Evolutionary conservation across 2,888 invertebrate species (phyloP).

Genomic region (Melikaiella ostensackeni): DNA sequence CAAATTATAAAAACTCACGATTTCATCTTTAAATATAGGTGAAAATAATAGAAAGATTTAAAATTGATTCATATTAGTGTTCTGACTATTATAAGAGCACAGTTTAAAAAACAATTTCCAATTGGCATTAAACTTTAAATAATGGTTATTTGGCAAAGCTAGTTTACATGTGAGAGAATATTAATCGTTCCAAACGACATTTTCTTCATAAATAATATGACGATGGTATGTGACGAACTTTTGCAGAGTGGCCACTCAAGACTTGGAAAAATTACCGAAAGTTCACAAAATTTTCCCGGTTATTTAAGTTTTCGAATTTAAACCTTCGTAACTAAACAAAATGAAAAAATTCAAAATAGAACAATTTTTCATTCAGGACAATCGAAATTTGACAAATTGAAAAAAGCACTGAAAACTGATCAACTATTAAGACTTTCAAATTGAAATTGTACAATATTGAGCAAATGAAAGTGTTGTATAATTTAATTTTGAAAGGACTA

Average conservation of each 20-base stretch:
- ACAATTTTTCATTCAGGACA: too few species aligned
- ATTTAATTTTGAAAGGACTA: too few species aligned
- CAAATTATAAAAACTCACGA: background rate
- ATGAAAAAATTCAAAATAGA: too few species aligned
- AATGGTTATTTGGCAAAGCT: slow-evolving; percentile 27
- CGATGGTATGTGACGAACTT: background rate
- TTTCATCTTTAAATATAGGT: background rate
- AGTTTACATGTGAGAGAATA: slow-evolving; percentile 7
- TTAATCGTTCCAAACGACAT: slow-evolving; percentile 32
- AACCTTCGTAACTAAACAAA: too few species aligned
- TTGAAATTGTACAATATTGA: too few species aligned
- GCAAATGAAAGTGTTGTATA: too few species aligned
- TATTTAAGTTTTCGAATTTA: too few species aligned
- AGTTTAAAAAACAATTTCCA: background rate
- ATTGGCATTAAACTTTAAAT: background rate
- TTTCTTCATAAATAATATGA: background rate
- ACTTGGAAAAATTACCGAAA: too few species aligned
- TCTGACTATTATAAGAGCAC: background rate
- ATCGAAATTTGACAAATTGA: too few species aligned
- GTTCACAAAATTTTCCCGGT: too few species aligned
- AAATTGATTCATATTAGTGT: background rate
- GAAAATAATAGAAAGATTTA: background rate
- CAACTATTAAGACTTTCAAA: too few species aligned
- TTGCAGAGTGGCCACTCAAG: background rate
- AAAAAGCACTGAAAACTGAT: too few species aligned